Conservation (phyloP, 2,888 invertebrate species). For the Harpalus rubripes region DNA sequence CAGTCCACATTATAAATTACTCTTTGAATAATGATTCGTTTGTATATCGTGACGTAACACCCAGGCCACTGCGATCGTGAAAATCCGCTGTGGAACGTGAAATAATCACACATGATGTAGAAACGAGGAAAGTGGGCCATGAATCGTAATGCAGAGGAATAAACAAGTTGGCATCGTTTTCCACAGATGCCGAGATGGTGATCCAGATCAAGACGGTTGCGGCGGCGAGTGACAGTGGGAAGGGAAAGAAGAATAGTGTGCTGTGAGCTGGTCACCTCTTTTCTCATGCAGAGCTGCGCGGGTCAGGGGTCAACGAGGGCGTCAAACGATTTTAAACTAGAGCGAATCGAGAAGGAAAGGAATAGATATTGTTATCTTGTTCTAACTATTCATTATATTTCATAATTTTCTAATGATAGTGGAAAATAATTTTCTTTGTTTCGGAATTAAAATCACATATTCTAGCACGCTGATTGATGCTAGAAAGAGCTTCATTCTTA, state of each 20-base stretch:
- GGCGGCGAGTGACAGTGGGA: slow-evolving; percentile 5
- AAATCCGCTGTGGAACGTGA: background rate
- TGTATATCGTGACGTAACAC: slow-evolving; percentile 19
- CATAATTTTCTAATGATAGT: too few species aligned
- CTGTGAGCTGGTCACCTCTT: slow-evolving; percentile 47
- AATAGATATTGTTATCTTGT: too few species aligned
- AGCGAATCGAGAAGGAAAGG: background rate
- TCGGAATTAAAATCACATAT: too few species aligned
- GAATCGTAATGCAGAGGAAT: slow-evolving; percentile 40
- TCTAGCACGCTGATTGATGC: too few species aligned
- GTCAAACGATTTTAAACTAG: slow-evolving; percentile 46
- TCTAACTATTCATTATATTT: too few species aligned
- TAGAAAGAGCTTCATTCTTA: too few species aligned
- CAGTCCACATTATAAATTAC: slow-evolving; percentile 9
- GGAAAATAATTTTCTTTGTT: too few species aligned
- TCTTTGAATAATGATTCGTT: slow-evolving; percentile 18
- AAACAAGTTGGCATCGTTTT: slow-evolving; percentile 56
- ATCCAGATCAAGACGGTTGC: slow-evolving; percentile 50
- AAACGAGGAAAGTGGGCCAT: slow-evolving; percentile 51
- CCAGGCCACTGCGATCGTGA: background rate
- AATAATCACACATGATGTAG: slow-evolving; percentile 44
- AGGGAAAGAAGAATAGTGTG: slow-evolving; percentile 21
- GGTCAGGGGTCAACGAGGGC: slow-evolving; percentile 54
- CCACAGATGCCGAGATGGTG: slow-evolving; percentile 10
- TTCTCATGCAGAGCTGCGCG: slow-evolving; percentile 7